Evolutionary conservation across 2,113 vertebrate species (phyloP).

Genomic region (Proterorhinus semilunaris): DNA sequence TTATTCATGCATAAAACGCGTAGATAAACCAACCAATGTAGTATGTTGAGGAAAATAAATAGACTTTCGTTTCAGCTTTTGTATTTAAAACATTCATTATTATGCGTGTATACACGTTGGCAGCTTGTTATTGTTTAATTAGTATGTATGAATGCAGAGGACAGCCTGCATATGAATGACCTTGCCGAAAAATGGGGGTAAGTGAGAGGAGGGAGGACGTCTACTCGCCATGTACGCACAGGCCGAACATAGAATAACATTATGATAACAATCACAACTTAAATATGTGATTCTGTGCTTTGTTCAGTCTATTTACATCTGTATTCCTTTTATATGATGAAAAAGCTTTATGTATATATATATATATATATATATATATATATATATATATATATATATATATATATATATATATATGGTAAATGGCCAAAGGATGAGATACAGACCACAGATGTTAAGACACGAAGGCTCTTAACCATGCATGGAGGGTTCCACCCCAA

Average conservation of each 20-base stretch:
- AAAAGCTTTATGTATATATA: no score
- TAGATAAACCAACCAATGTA: slow-evolving; percentile 51
- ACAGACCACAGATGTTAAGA: no score
- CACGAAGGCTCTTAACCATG: no score
- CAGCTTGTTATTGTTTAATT: slow-evolving; percentile 39
- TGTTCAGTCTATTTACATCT: not conserved
- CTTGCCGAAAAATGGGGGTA: slow-evolving; percentile 48
- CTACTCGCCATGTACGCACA: slow-evolving; percentile 54
- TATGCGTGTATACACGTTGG: not conserved
- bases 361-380: no score
- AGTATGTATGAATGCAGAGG: slow-evolving; percentile 62
- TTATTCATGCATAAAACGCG: slow-evolving; percentile 58
- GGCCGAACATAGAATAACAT: slow-evolving; percentile 36
- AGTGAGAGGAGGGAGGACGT: slow-evolving; percentile 45
- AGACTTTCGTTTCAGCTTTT: slow-evolving; percentile 24
- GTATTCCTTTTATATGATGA: no score
- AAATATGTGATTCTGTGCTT: slow-evolving; percentile 36
- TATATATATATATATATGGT: no score
- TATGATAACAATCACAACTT: slow-evolving; percentile 55
- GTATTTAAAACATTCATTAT: slow-evolving; percentile 5
- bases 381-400: no score
- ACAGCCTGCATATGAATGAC: slow-evolving; percentile 53
- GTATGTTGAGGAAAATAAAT: slow-evolving; percentile 31
- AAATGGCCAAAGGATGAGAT: no score
- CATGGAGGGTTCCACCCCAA: no score